Percentiles rank a stretch among this genome's conserved stretches.
Conservation (phyloP, 1,140 invertebrate species). For the Acromyrmex charruanus region DNA sequence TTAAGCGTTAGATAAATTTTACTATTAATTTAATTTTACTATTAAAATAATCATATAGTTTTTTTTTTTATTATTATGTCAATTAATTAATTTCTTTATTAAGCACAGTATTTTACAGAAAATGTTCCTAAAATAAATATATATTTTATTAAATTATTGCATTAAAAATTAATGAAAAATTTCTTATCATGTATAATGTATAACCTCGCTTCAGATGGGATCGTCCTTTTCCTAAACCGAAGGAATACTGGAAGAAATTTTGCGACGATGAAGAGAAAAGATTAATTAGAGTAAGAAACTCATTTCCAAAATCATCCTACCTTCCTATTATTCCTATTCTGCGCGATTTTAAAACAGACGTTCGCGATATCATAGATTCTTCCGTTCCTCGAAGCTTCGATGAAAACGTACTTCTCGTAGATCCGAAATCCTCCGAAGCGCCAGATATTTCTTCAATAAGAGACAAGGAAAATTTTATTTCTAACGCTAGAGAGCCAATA, state of each 20-base stretch:
- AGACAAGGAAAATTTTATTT: background rate
- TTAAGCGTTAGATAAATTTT: background rate
- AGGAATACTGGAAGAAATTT: slow-evolving; percentile 74
- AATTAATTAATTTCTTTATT: background rate
- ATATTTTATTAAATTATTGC: background rate
- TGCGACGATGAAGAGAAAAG: slow-evolving; percentile 69
- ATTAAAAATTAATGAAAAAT: background rate
- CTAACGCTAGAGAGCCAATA: slow-evolving; percentile 20
- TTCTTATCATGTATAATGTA: background rate
- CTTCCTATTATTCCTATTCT: slow-evolving; percentile 18
- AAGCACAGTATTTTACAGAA: background rate
- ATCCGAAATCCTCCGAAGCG: slow-evolving; percentile 49
- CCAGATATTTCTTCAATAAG: background rate
- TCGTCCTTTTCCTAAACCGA: slow-evolving; percentile 64
- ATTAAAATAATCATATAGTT: background rate
- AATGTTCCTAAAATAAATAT: background rate
- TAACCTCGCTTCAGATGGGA: slow-evolving; percentile 74
- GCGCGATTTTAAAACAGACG: background rate
- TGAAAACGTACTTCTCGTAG: slow-evolving; percentile 50
- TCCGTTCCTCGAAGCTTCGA: slow-evolving; percentile 17
- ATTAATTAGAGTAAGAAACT: slow-evolving; percentile 73
- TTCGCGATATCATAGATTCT: slow-evolving; percentile 21
- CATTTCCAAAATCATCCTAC: slow-evolving; percentile 48
- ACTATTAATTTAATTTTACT: too few relatives aligned
- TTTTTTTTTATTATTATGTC: background rate